phyloP scores from a whole-genome alignment of 1,140 invertebrate genomes.

The Gryon sp. region DNA sequence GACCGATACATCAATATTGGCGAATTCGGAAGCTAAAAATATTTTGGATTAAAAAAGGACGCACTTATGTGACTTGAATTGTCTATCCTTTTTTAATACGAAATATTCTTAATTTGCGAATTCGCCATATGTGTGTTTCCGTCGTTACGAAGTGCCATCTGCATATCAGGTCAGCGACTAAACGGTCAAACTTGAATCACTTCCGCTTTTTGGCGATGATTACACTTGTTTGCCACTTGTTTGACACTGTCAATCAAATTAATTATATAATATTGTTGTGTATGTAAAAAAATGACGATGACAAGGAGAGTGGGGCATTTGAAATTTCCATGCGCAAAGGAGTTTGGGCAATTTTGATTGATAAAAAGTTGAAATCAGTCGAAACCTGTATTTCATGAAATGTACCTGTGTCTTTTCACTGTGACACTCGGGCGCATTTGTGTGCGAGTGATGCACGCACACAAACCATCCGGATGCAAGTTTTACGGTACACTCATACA shows the following conservation, averaged over 20 bases:
- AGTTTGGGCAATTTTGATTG: slow-evolving; percentile 25
- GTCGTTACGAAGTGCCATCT: slow-evolving; percentile 72
- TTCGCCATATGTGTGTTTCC: too few species aligned
- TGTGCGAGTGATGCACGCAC: slow-evolving; percentile 4
- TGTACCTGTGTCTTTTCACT: slow-evolving; percentile 17
- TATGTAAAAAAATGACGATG: slow-evolving; percentile 23
- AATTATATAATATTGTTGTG: too few species aligned
- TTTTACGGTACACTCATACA: slow-evolving; percentile 19
- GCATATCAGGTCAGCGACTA: slow-evolving; percentile 69
- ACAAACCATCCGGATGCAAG: slow-evolving; percentile 2
- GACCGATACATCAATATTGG: too few species aligned
- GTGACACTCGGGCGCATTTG: slow-evolving; percentile 11
- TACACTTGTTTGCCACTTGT: not conserved
- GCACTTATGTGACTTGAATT: too few species aligned
- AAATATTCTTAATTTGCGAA: too few species aligned
- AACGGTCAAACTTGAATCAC: slow-evolving; percentile 11
- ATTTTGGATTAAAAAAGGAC: too few species aligned
- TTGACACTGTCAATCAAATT: too few species aligned
- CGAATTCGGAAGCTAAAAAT: too few species aligned
- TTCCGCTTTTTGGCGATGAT: slow-evolving; percentile 3
- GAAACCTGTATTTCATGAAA: slow-evolving; percentile 36
- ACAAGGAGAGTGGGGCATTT: slow-evolving; percentile 6
- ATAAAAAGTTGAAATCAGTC: slow-evolving; percentile 36
- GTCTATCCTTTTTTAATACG: too few species aligned
- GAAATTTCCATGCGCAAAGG: slow-evolving; percentile 25